These are phyloP conservation scores for Chelonia mydas DNA, from an alignment of 2,797 vertebrate species.

Conservation along the genomic window DNA sequence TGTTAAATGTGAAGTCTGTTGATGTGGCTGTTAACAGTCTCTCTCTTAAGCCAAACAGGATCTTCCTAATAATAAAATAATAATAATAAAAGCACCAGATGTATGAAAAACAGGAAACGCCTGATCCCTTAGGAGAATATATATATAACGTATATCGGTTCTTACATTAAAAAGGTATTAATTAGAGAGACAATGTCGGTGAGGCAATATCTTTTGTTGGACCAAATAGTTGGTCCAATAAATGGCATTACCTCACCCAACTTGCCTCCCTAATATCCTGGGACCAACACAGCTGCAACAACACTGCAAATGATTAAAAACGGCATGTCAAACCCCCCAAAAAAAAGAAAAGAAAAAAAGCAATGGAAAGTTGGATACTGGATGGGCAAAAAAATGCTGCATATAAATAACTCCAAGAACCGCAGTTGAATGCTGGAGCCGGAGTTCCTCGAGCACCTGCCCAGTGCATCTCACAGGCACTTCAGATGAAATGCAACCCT, in stretches of 20 bases:
- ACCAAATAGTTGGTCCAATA: neutral
- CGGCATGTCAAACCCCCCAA: conserved; percentile 62
- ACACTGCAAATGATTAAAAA: neutral
- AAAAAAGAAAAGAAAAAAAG: conserved; percentile 52
- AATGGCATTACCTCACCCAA: neutral
- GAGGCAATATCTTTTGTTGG: neutral
- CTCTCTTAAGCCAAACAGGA: conserved; percentile 70
- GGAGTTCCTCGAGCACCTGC: conserved; percentile 12
- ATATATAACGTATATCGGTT: conserved; percentile 77
- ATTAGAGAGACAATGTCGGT: neutral
- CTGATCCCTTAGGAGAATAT: conserved; percentile 74
- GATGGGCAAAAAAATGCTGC: conserved; percentile 66
- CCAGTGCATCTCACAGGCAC: neutral
- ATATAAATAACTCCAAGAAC: conserved; percentile 45
- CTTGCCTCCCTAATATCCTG: neutral
- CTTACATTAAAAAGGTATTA: conserved; percentile 77
- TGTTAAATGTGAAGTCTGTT: conserved; percentile 51
- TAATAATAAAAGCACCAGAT: conserved; percentile 81
- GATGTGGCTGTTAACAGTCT: conserved; percentile 37
- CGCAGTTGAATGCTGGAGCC: conserved; percentile 40
- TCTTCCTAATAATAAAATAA: conserved; percentile 73
- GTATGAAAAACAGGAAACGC: conserved; percentile 81
- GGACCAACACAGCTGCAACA: neutral
- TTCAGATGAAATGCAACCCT: neutral
- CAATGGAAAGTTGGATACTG: conserved; percentile 61